Base-by-base conservation (phyloP, 1,140 invertebrate species). In the Hyles euphorbiae region DNA sequence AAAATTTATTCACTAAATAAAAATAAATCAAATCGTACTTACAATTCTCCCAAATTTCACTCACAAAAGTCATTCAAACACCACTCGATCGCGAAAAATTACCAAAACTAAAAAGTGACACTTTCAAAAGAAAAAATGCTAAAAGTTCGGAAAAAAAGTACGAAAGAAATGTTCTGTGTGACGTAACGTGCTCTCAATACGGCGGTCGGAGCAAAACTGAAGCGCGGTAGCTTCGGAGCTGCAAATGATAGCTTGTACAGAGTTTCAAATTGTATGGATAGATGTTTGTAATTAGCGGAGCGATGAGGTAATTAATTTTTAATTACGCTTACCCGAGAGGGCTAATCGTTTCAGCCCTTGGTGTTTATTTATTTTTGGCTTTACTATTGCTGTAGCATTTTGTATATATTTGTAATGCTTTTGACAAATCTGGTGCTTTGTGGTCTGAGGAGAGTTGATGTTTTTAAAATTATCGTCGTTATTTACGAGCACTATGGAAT, bases 201-300 rank as follows among this genome's bases (percentile, higher is more conserved):
- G 33, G 6, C 33, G 44, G 34, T 8, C 22, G 5, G 54, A 22
- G 40, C 43, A 22, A 22, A 5, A 55, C 53, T 48, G 54, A 5
- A 45, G 34, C 43, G 36, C 43, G 34, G 34, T 34, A 36, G 54
- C 45, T 40, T 56, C 8, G 54, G 47, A 48, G 33, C 54, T 56
- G 54, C 54, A 36, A 56, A 47, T 56, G 54, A 56, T 56, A 56
- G 54, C 10, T n/a, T 11, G 33, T 34, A 32, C 44, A 22, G 44
- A 34, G 44, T 54, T 54, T 54, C 36, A 54, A 54, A 54, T 44
- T 54, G 11, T 40, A 45, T 6, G 36, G 53, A n/a, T 33, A 5
- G 8, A 40, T 40, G 36, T 40, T 40, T 40, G 46, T 48, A n/a
- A 48, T 5, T 48, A 48, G 12, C n/a, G 46, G 46, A 2, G 10